Conservation (phyloP, 2,888 invertebrate species). For the Andrena hattorfiana region DNA sequence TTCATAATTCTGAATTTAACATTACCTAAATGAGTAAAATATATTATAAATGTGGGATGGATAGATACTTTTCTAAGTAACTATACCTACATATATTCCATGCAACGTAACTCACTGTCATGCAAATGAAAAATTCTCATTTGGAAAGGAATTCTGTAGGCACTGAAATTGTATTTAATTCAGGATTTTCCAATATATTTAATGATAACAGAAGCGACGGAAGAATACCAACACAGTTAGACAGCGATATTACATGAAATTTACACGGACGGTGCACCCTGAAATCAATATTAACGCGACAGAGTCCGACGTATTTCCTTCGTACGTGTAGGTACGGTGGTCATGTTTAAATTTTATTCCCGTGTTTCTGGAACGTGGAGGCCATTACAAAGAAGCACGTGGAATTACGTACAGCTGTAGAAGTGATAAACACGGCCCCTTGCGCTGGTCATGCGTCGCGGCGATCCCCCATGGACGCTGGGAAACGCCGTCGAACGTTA, state of each 20-base stretch:
- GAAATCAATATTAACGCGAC: constrained; percentile 17
- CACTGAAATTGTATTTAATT: too few species aligned
- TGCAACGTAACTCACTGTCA: too few species aligned
- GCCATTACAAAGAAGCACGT: constrained; percentile 22
- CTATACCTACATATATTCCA: too few species aligned
- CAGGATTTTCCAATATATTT: constrained; percentile 5
- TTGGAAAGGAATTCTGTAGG: too few species aligned
- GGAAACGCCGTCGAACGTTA: constrained; percentile 63
- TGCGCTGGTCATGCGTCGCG: constrained; percentile 41
- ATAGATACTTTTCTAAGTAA: too few species aligned
- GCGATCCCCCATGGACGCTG: constrained; percentile 43
- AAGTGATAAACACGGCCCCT: constrained; percentile 59
- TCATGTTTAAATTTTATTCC: constrained; percentile 21
- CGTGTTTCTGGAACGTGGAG: not conserved
- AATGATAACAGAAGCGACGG: constrained; percentile 1
- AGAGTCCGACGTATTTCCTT: not conserved
- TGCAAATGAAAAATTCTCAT: too few species aligned
- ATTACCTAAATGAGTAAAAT: too few species aligned
- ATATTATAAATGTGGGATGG: too few species aligned
- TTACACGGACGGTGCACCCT: constrained; percentile 15
- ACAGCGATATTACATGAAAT: constrained; percentile 1
- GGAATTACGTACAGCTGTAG: constrained; percentile 43
- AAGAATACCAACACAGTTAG: not conserved
- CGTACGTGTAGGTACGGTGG: not conserved
- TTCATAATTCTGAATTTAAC: too few species aligned